Conservation (phyloP, 2,113 vertebrate species). For the Perccottus glenii region DNA sequence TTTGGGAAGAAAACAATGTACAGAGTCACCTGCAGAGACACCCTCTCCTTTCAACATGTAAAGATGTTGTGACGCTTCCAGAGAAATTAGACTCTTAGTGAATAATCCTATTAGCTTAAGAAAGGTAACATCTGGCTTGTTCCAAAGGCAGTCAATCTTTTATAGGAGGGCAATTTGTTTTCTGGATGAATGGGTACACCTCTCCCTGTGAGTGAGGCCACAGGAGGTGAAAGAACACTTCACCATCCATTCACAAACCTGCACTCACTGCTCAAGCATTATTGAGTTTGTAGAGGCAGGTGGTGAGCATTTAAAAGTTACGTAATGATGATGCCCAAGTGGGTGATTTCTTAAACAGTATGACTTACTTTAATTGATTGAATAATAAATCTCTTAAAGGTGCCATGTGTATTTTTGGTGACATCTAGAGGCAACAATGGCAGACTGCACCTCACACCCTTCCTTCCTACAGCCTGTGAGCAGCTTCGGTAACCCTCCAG, state of each 20-base stretch:
- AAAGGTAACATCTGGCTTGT: conserved; percentile 75
- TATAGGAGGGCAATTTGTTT: conserved; percentile 57
- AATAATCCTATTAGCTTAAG: conserved; percentile 78
- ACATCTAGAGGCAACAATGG: too few species aligned
- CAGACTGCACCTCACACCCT: too few species aligned
- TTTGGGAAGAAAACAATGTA: conserved; percentile 13
- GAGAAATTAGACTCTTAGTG: conserved; percentile 57
- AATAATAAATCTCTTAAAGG: too few species aligned
- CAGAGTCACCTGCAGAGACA: conserved; percentile 1
- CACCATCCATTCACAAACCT: conserved; percentile 27
- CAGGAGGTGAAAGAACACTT: conserved; percentile 29
- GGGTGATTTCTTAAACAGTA: background rate
- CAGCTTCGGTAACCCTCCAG: background rate
- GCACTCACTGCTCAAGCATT: too few species aligned
- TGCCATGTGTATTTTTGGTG: too few species aligned
- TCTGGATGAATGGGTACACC: conserved; percentile 51
- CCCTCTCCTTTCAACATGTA: background rate
- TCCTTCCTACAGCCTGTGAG: background rate
- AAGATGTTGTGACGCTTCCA: conserved; percentile 17
- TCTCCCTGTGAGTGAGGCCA: conserved; percentile 25
- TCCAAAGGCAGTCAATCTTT: conserved; percentile 52
- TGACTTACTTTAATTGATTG: too few species aligned
- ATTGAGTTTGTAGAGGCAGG: background rate
- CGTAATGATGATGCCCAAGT: background rate
- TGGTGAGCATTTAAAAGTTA: background rate